Conservation (phyloP, 2,113 vertebrate species). For the Rhea pennata region DNA sequence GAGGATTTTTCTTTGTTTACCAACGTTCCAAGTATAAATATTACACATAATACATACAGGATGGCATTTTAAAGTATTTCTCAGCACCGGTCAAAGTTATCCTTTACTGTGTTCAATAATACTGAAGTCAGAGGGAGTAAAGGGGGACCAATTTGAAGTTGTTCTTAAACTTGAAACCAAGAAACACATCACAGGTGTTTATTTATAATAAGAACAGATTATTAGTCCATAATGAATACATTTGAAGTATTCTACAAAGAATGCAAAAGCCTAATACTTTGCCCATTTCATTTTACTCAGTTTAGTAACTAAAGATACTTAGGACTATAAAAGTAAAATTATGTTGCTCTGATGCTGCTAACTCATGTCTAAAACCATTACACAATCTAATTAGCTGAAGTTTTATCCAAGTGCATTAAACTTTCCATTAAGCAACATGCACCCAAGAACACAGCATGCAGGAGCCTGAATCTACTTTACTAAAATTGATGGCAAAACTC, state of each 20-base stretch:
- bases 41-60: not conserved
- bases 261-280: not conserved
- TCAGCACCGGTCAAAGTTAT: not conserved
- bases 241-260: not conserved
- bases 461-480: conserved; percentile 3
- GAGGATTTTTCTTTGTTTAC: not conserved
- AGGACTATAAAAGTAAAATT: not conserved
- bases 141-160: not conserved
- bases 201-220: not conserved
- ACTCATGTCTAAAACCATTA: not conserved
- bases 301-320: not conserved
- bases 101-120: not conserved
- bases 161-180: not conserved
- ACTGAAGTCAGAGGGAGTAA: not conserved
- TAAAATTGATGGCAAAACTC: not conserved
- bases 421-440: conserved; percentile 12
- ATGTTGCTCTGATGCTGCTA: not conserved
- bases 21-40: not conserved
- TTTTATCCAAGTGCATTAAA: conserved; percentile 32
- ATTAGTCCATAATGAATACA: not conserved
- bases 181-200: not conserved
- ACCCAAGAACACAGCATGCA: not conserved
- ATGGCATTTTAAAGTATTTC: not conserved
- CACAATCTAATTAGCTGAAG: not conserved
- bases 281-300: not conserved